Conservation (phyloP, 2,888 invertebrate genomes). For the Epistrophe grossulariae region DNA sequence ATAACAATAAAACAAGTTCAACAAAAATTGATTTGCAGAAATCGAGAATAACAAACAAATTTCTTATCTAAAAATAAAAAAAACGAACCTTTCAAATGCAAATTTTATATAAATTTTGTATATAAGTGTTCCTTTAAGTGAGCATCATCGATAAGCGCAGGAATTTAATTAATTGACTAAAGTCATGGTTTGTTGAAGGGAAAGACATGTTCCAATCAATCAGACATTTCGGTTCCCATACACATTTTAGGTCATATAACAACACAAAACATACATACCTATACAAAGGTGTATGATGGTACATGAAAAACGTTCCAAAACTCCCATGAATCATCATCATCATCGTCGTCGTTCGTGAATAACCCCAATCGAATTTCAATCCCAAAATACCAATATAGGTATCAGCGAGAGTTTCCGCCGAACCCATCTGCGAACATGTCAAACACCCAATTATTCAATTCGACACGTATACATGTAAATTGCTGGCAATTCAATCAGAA, state of each 20-base stretch:
- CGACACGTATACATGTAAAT: slow-evolving; percentile 76
- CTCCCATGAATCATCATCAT: slow-evolving; percentile 71
- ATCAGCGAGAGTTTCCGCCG: slow-evolving; percentile 47
- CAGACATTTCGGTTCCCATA: slow-evolving; percentile 36
- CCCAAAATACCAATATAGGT: slow-evolving; percentile 45
- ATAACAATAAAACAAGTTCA: slow-evolving; percentile 39
- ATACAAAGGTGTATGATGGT: neutral
- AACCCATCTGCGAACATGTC: slow-evolving; percentile 74
- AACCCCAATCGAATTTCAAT: slow-evolving; percentile 67
- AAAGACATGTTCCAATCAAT: slow-evolving; percentile 41
- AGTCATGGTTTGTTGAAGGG: slow-evolving; percentile 4
- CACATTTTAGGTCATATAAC: slow-evolving; percentile 46
- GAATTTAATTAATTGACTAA: slow-evolving; percentile 31
- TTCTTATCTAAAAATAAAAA: slow-evolving; percentile 5
- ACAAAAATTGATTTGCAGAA: neutral
- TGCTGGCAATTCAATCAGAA: slow-evolving; percentile 76
- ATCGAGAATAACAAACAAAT: neutral
- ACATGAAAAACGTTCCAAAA: slow-evolving; percentile 19
- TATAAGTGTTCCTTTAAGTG: neutral
- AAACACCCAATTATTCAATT: slow-evolving; percentile 76
- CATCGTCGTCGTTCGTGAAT: slow-evolving; percentile 31
- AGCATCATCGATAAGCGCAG: neutral
- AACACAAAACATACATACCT: neutral
- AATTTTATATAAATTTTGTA: neutral
- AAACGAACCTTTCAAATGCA: slow-evolving; percentile 19